Evolutionary conservation across 1,140 invertebrate species (phyloP), one percentile per base, ranked within the genome.

Genomic region (Drosophila sucinea): DNA sequence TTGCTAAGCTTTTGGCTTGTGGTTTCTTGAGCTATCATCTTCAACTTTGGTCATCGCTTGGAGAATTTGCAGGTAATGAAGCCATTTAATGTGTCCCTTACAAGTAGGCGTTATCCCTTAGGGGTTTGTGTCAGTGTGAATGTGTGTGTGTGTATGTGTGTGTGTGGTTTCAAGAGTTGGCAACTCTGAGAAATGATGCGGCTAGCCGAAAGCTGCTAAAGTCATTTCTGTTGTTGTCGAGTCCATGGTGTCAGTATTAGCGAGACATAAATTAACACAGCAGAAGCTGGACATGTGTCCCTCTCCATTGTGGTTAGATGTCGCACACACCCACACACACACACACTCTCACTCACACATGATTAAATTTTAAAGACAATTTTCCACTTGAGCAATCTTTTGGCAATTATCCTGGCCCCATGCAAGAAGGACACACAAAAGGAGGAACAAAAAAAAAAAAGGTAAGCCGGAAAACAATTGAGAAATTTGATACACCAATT

Each of bases 311-410:
- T n/a, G 68, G 68, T 70, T 44, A 33, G 23, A 2, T 44, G 29
- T 33, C n/a, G 4, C n/a, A n/a, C 5, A 10, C 35, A 44, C 4
- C 3, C 2, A 44, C 1, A 23, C 23, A 47, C 44, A 47, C 23
- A 11, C 32, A n/a, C 33, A 23, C 3, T 33, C 44, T 35, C 17
- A 41, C 8, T 8, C 38, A 38, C 40, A 27, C 61, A 62, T 78
- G 74, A 78, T 78, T 78, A 44, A 67, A 78, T 78, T 77, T 77
- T 78, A 66, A 78, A 77, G 74, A 77, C 75, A 78, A 78, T 78
- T 78, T 78, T 78, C 75, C 74, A 60, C 60, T 41, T 70, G 68
- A 67, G 57, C 57, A 62, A 51, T 40, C 72, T 58, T 51, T 25
- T 55, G 66, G 40, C 75, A 77, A 77, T 77, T 77, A 77, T 71